Conservation (phyloP, 2,888 invertebrate species). For the Morpho deidamia region DNA sequence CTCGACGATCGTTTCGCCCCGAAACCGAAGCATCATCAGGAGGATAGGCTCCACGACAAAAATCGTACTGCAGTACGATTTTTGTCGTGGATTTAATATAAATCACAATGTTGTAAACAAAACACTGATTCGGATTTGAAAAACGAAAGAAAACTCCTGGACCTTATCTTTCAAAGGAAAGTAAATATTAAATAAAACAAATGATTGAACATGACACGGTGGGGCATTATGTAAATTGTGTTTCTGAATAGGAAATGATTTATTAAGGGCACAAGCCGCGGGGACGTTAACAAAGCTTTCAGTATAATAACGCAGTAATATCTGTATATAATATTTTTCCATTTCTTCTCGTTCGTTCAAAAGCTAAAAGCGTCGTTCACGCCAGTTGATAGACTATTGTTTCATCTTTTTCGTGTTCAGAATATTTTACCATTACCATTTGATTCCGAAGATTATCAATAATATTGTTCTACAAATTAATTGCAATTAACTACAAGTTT, state of each 20-base stretch:
- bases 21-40: too few species aligned
- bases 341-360: constrained; percentile 5
- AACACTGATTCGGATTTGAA: too few species aligned
- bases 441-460: too few species aligned
- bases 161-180: background rate
- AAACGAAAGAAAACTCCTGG: background rate
- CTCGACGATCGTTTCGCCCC: too few species aligned
- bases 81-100: too few species aligned
- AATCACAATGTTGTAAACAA: too few species aligned
- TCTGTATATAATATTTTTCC: constrained; percentile 9
- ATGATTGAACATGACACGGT: constrained; percentile 6
- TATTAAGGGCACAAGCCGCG: constrained; percentile 10
- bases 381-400: constrained; percentile 11
- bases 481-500: too few species aligned
- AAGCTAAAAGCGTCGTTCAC: constrained; percentile 13
- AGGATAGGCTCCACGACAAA: too few species aligned
- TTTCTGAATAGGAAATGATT: constrained; percentile 12
- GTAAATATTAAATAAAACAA: constrained; percentile 5
- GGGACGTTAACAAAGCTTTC: constrained; percentile 13
- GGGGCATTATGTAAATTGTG: constrained; percentile 9
- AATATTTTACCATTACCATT: background rate
- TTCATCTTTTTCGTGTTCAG: constrained; percentile 1
- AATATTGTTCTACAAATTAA: too few species aligned
- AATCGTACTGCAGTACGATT: too few species aligned
- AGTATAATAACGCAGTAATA: constrained; percentile 9